Percentiles rank a stretch among this genome's conserved stretches.
phyloP scores from a whole-genome alignment of 2,113 vertebrate genomes.

The Gallinago media region DNA sequence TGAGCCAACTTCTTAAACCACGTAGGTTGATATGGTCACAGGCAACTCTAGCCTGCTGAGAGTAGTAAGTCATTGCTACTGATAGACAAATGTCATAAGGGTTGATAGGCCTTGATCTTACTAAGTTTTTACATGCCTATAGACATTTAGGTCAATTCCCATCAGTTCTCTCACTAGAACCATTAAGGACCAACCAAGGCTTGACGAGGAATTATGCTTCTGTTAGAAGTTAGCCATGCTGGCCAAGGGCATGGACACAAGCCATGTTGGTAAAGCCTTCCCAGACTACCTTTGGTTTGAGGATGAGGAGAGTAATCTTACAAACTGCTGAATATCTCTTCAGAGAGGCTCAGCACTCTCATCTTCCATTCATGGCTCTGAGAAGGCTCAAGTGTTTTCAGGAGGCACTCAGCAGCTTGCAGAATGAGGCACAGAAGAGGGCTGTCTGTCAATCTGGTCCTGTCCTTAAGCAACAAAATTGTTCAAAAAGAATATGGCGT shows the following conservation, averaged over 20 bases:
- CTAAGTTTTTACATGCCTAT: neutral
- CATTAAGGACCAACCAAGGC: neutral
- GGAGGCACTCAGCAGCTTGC: neutral
- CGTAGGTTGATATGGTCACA: neutral
- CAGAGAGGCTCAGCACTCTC: neutral
- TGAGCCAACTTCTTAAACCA: neutral
- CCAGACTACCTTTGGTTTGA: neutral
- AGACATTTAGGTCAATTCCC: neutral
- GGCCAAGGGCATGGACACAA: neutral
- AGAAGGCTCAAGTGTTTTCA: neutral
- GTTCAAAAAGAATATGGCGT: neutral
- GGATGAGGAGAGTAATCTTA: neutral
- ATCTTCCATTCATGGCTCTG: neutral
- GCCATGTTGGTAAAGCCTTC: neutral
- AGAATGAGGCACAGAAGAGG: neutral
- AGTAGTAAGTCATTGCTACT: neutral
- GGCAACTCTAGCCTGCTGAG: neutral
- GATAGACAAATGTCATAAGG: neutral
- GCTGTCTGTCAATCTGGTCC: neutral
- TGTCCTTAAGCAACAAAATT: neutral
- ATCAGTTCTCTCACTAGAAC: neutral
- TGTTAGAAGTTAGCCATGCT: neutral
- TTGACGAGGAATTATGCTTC: neutral
- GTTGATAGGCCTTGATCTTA: neutral
- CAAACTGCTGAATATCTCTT: neutral